Evolutionary conservation across 2,797 vertebrate species (phyloP).

Genomic region (Pteronotus mesoamericanus): DNA sequence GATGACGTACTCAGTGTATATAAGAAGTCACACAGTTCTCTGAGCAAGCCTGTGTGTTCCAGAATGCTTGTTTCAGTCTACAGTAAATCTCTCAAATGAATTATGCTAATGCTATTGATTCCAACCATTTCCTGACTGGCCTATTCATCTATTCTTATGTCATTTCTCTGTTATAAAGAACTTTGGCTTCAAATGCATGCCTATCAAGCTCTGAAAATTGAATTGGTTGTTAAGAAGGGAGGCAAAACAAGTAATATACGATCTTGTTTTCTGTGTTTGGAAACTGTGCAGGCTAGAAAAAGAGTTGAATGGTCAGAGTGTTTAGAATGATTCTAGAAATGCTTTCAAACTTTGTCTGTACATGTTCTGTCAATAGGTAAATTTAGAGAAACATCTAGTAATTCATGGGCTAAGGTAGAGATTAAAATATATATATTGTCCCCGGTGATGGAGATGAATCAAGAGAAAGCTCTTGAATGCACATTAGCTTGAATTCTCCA

Average conservation of each 20-base stretch:
- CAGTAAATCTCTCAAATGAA: constrained; percentile 74
- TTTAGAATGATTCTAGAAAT: neutral
- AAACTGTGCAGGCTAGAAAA: neutral
- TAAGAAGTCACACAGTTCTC: constrained; percentile 69
- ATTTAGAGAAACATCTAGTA: neutral
- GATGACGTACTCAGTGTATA: constrained; percentile 51
- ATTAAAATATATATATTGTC: neutral
- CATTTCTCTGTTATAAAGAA: constrained; percentile 74
- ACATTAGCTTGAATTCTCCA: neutral
- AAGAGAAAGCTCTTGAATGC: neutral
- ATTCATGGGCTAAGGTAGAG: neutral
- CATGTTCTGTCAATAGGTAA: neutral
- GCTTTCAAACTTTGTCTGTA: neutral
- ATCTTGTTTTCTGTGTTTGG: neutral
- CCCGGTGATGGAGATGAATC: neutral
- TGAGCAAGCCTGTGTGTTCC: constrained; percentile 38
- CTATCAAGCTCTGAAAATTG: neutral
- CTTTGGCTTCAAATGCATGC: constrained; percentile 71
- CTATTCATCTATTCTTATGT: constrained; percentile 68
- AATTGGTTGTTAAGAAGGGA: constrained; percentile 57
- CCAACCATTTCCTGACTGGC: constrained; percentile 72
- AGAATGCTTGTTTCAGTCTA: constrained; percentile 64
- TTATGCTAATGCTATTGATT: constrained; percentile 74
- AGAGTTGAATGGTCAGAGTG: neutral
- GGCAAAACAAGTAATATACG: neutral